Evolutionary conservation across 2,888 invertebrate genomes (phyloP).

Genomic region (Embidobia sp.): DNA sequence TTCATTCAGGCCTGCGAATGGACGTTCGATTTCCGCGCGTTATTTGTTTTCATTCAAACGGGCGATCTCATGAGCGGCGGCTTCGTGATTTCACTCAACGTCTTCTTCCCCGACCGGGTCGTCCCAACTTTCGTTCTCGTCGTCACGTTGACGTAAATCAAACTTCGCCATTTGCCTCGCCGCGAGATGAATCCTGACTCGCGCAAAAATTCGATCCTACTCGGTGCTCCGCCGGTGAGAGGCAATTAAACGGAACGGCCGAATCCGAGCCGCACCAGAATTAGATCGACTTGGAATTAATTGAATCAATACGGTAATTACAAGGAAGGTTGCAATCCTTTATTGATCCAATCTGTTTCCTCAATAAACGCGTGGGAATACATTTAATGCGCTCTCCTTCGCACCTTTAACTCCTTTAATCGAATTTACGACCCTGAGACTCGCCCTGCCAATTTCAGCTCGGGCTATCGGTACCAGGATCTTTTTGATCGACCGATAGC

Average conservation of each 20-base stretch:
- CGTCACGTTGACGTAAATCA: too few species aligned
- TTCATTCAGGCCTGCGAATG: slow-evolving; percentile 31
- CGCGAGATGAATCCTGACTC: too few species aligned
- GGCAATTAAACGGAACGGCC: slow-evolving; percentile 26
- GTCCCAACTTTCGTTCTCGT: not conserved
- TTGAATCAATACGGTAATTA: slow-evolving; percentile 23
- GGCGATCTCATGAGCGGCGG: slow-evolving; percentile 19
- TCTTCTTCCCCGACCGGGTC: slow-evolving; percentile 12
- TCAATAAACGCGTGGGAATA: slow-evolving; percentile 29
- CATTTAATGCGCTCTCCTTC: slow-evolving; percentile 6
- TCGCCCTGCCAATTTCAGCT: not conserved
- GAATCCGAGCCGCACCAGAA: slow-evolving; percentile 2
- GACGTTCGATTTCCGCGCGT: slow-evolving; percentile 34
- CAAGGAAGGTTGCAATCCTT: slow-evolving; percentile 9
- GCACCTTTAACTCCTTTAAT: too few species aligned
- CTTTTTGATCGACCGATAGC: not conserved
- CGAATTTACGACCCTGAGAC: slow-evolving; percentile 21
- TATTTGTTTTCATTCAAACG: slow-evolving; percentile 36
- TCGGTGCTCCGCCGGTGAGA: not conserved
- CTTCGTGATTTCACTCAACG: slow-evolving; percentile 27
- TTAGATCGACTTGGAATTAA: slow-evolving; percentile 23
- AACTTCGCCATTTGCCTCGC: too few species aligned
- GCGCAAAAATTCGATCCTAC: too few species aligned
- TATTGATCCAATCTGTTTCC: slow-evolving; percentile 26
- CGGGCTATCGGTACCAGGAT: not conserved